phyloP scores from a whole-genome alignment of 2,113 vertebrate species.

The Calyptomena viridis region DNA sequence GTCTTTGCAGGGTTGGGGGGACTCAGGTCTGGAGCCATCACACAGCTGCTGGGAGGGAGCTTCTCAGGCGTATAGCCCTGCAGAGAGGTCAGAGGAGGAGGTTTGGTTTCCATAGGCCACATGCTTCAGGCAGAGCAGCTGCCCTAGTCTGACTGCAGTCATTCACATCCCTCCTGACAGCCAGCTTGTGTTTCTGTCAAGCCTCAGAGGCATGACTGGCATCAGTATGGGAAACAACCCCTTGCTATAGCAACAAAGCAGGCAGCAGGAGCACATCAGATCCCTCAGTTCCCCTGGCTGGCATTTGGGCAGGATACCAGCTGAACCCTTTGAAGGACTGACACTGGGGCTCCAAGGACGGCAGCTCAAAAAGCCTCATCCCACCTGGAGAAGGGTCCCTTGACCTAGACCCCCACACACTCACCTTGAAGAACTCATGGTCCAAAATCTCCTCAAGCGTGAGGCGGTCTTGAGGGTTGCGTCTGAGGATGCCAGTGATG shows the following conservation, averaged over 20 bases:
- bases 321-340: not conserved
- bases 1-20: slow-evolving; percentile 91
- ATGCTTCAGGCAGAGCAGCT: not conserved
- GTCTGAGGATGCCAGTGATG: slow-evolving; percentile 85
- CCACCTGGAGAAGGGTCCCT: not conserved
- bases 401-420: not conserved
- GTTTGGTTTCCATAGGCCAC: not conserved
- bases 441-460: slow-evolving; percentile 91
- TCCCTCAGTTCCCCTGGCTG: not conserved
- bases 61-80: slow-evolving; percentile 93
- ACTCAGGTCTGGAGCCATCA: slow-evolving; percentile 90
- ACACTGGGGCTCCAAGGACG: not conserved
- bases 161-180: slow-evolving; percentile 29
- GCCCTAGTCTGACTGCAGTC: not conserved
- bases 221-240: not conserved
- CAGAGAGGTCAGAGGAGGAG: slow-evolving; percentile 5
- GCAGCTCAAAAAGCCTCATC: not conserved
- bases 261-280: not conserved
- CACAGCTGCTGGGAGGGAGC: slow-evolving; percentile 90
- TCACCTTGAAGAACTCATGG: slow-evolving; percentile 96
- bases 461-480: slow-evolving; percentile 86
- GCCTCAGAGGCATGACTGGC: not conserved
- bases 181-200: not conserved
- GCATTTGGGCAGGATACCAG: not conserved
- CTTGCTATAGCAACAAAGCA: not conserved